phyloP scores from a whole-genome alignment of 2,888 invertebrate genomes.

The Mesorhabditis belari region DNA sequence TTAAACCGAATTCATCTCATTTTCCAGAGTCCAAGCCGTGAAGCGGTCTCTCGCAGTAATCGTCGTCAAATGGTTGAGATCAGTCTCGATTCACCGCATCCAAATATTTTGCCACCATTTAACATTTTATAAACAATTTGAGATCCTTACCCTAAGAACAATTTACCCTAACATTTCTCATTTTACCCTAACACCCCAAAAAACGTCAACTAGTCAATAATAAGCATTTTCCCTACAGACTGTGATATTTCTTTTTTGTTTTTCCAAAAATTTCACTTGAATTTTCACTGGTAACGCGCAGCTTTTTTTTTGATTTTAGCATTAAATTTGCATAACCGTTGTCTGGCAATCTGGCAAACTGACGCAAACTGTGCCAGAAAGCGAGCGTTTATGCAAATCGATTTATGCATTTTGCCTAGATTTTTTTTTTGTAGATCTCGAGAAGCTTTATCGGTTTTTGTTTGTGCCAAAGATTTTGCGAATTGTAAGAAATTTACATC shows the following conservation, averaged over 20 bases:
- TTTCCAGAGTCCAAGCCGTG: not conserved
- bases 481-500: too few relatives aligned
- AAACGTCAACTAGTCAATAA: not conserved
- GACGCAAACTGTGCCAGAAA: too few relatives aligned
- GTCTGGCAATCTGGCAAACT: too few relatives aligned
- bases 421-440: too few relatives aligned
- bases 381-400: too few relatives aligned
- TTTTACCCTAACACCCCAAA: not conserved
- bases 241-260: not conserved
- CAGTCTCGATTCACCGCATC: not conserved
- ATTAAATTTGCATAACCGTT: too few relatives aligned
- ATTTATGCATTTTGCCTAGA: not conserved
- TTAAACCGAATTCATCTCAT: too few relatives aligned
- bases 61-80: not conserved
- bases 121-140: not conserved
- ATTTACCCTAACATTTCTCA: not conserved
- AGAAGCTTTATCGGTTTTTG: too few relatives aligned
- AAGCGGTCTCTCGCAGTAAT: not conserved
- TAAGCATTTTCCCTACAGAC: not conserved
- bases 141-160: not conserved
- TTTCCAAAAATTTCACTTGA: not conserved
- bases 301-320: too few relatives aligned
- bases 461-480: too few relatives aligned
- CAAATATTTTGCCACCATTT: not conserved
- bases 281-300: not conserved